Conservation (phyloP, 2,888 invertebrate genomes). For the Pogonocherus hispidulus region DNA sequence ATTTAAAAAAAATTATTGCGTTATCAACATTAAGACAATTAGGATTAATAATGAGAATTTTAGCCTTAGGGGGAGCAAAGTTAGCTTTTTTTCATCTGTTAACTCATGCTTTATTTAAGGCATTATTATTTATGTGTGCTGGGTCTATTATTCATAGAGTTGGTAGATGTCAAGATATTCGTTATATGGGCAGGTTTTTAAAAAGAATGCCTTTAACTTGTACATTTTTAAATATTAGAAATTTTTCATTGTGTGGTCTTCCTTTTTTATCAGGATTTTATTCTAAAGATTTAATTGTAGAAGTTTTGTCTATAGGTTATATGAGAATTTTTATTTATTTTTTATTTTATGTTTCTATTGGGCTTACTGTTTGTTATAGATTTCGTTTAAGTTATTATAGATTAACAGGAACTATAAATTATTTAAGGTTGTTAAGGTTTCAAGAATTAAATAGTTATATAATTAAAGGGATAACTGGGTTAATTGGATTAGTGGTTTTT, state of each 20-base stretch:
- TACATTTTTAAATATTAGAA: constrained; percentile 66
- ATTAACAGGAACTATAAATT: too few species aligned
- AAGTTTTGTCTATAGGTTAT: too few species aligned
- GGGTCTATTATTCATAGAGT: constrained; percentile 79
- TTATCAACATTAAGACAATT: constrained; percentile 80
- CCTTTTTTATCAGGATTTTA: constrained; percentile 73
- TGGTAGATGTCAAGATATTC: constrained; percentile 78
- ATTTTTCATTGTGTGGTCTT: constrained; percentile 66
- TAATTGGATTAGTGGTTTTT: too few species aligned
- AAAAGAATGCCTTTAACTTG: constrained; percentile 71
- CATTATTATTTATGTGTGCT: constrained; percentile 81
- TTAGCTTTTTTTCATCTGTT: constrained; percentile 81
- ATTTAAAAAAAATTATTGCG: constrained; percentile 85
- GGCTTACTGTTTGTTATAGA: too few species aligned
- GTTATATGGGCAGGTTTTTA: constrained; percentile 72
- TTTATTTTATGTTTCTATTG: too few species aligned
- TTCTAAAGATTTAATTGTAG: constrained; percentile 76
- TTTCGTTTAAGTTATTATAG: too few species aligned
- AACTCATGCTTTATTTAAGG: too few species aligned
- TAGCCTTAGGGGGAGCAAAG: constrained; percentile 68
- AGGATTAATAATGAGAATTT: constrained; percentile 77
- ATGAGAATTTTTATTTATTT: too few species aligned
- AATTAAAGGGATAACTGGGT: too few species aligned
- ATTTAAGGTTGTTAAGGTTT: too few species aligned
- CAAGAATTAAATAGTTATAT: too few species aligned